These are phyloP conservation scores for Eupithecia tripunctaria DNA, from an alignment of 2,888 invertebrate species.

Conservation along the genomic window DNA sequence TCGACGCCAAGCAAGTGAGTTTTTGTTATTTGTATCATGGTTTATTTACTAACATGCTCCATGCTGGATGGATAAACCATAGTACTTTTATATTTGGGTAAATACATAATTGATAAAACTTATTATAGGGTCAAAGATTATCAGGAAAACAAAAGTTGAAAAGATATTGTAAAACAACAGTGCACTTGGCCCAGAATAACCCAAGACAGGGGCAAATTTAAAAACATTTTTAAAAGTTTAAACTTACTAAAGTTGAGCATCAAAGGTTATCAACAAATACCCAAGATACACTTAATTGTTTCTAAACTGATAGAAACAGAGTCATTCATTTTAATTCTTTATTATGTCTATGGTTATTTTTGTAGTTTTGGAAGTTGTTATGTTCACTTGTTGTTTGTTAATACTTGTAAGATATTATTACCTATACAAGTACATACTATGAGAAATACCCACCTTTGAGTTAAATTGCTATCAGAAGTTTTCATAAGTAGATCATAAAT, in stretches of 20 bases:
- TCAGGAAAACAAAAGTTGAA: not conserved
- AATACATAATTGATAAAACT: not conserved
- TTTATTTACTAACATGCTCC: too few relatives aligned
- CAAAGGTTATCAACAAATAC: constrained; percentile 1
- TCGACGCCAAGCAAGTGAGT: too few relatives aligned
- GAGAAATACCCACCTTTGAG: not conserved
- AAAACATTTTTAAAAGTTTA: not conserved
- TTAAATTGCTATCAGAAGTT: too few relatives aligned
- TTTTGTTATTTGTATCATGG: too few relatives aligned
- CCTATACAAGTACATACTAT: too few relatives aligned
- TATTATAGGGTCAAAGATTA: not conserved
- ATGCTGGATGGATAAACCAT: not conserved
- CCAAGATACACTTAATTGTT: not conserved
- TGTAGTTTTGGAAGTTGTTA: not conserved
- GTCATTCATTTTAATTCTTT: not conserved
- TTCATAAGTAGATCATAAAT: too few relatives aligned
- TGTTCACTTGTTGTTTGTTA: too few relatives aligned
- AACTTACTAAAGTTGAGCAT: not conserved
- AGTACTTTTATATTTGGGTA: not conserved
- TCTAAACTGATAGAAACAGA: not conserved
- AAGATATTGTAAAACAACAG: not conserved
- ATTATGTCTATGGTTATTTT: not conserved
- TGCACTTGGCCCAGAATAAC: not conserved
- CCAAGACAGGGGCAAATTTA: not conserved
- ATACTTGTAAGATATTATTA: too few relatives aligned